Base-by-base conservation (phyloP, 35 echinoderm and acorn worm genomes). In the Chiridota heheva region DNA sequence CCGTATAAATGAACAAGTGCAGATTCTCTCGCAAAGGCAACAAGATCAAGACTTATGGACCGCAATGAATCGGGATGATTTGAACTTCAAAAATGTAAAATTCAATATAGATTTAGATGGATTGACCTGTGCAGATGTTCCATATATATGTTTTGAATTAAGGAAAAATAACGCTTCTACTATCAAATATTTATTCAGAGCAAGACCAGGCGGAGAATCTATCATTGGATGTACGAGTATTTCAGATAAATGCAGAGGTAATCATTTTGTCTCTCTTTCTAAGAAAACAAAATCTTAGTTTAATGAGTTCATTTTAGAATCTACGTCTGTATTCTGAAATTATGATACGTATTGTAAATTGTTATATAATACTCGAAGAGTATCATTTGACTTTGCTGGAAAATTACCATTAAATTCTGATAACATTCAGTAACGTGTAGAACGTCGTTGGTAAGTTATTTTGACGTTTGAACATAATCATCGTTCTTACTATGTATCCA, bases 101-200 rank as follows among this genome's bases (percentile, higher is more conserved):
- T 45, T 86, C 41, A 24, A 2, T 40, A 39, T 72, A 72, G 85
- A 93, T 45, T 48, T 93, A 30, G 30, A 58, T 1, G 76, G 70
- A 17, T 44, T 93, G 25, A 79, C 85, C 26, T 93, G 90, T 48
- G 56, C 44, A 3, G 84, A 88, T 17, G 85, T 47, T 62, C 42
- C 45, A 18, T 93, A 82, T 34, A 40, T 93, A 25, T 93, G 90
- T 41, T 63, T 88, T 70, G 90, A 88, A 58, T 71, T 93, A 40
- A 71, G 83, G n/a, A 93, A 93, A 34, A 67, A 73, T 73, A 41
- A 36, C 16, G 57, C 69, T 33, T 43, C 28, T 25, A 64, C 38
- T 67, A 76, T 63, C 5, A 46, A 73, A 36, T 86, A 75, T 36
- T 69, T 76, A 36, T 76, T 86, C 63, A 71, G 72, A 74, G 69